A percentile compares a stretch with the other conserved stretches of the same genome.
phyloP scores from a whole-genome alignment of 1,140 invertebrate species.

The Gonioctena quinquepunctata region DNA sequence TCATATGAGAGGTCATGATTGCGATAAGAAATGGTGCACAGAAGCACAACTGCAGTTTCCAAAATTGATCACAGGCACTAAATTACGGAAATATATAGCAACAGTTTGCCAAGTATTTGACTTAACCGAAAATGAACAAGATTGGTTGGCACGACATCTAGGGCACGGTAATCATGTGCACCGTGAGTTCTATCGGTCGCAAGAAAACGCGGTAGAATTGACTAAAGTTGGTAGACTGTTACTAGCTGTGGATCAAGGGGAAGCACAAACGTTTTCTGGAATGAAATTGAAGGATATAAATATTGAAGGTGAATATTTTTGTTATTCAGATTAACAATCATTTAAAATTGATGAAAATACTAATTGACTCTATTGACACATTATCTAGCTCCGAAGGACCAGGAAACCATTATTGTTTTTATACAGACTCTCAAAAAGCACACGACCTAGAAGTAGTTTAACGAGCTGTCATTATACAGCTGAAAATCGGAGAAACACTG shows the following conservation, averaged over 20 bases:
- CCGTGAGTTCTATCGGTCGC: constrained; percentile 2
- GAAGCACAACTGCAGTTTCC: background rate
- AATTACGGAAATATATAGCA: constrained; percentile 14
- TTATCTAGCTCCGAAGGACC: too few relatives aligned
- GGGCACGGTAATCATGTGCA: constrained; percentile 6
- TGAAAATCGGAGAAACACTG: too few relatives aligned
- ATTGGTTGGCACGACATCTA: constrained; percentile 10
- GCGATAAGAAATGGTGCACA: background rate
- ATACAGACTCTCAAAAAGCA: too few relatives aligned
- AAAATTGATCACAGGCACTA: background rate
- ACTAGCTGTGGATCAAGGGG: constrained; percentile 10
- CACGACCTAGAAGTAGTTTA: too few relatives aligned
- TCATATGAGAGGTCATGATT: constrained; percentile 7
- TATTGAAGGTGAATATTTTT: too few relatives aligned
- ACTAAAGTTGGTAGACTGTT: constrained; percentile 17
- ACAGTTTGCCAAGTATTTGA: constrained; percentile 11
- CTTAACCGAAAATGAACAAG: constrained; percentile 6
- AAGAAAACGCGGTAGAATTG: constrained; percentile 15
- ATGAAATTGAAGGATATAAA: too few relatives aligned
- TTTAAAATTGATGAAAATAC: too few relatives aligned
- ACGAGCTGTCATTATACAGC: too few relatives aligned
- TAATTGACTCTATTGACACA: too few relatives aligned
- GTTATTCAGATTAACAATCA: too few relatives aligned
- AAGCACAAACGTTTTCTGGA: background rate
- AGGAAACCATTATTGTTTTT: too few relatives aligned